Evolutionary conservation across 64 coral and sea anemone genomes (phyloP).

Genomic region (Hydrozoanthus tunicans): DNA sequence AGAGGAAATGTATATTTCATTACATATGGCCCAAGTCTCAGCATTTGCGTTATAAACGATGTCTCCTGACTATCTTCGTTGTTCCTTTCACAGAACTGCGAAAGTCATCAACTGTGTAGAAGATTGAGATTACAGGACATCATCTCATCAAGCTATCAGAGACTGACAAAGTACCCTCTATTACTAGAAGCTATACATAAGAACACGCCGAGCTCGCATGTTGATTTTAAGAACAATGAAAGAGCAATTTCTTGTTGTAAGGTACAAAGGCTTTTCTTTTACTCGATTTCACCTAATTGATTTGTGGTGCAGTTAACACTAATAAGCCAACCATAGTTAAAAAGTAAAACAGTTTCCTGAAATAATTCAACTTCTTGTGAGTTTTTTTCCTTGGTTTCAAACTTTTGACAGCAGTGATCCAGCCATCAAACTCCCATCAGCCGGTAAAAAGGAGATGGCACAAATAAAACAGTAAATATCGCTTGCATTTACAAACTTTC

Average conservation of each 20-base stretch:
- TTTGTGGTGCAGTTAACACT: too few relatives aligned
- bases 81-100: conserved; percentile 59
- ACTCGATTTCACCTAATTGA: background rate
- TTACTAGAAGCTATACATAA: conserved; percentile 94
- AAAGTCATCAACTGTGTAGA: conserved; percentile 87
- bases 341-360: background rate
- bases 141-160: conserved; percentile 97
- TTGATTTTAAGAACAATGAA: conserved; percentile 38
- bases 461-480: background rate
- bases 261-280: background rate
- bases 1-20: too few relatives aligned
- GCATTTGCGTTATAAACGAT: too few relatives aligned
- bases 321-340: background rate
- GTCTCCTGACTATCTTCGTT: too few relatives aligned
- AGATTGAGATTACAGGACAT: conserved; percentile 92
- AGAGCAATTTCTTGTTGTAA: conserved; percentile 49
- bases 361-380: background rate
- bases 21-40: too few relatives aligned
- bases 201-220: conserved; percentile 84
- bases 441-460: background rate
- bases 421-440: too few relatives aligned
- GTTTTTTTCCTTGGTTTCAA: background rate
- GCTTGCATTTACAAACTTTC: background rate
- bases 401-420: background rate
- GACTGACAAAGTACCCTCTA: conserved; percentile 96